Percentiles rank a stretch among this genome's conserved stretches.
Evolutionary conservation across 2,888 invertebrate species (phyloP).

Genomic region (Drosophila heteroneura): DNA sequence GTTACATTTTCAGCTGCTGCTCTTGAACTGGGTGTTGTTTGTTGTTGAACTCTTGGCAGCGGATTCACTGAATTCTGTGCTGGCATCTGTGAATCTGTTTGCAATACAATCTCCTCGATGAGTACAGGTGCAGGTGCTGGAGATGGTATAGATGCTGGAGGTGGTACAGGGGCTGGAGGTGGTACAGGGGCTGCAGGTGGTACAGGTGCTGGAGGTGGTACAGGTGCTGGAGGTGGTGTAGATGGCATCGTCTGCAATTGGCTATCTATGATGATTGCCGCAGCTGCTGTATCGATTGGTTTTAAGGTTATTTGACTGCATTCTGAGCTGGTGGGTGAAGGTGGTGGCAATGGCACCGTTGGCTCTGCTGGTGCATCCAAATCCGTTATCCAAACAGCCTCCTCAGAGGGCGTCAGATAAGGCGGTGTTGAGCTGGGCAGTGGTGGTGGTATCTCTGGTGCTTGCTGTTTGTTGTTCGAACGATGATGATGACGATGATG

Average conservation of each 20-base stretch:
- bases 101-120: constrained; percentile 6
- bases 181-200: background rate
- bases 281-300: constrained; percentile 6
- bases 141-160: background rate
- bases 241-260: background rate
- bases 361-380: constrained; percentile 16
- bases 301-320: constrained; percentile 4
- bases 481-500: constrained; percentile 19
- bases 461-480: constrained; percentile 19
- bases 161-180: background rate
- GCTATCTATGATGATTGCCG: constrained; percentile 1
- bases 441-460: constrained; percentile 52
- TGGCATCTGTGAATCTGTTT: constrained; percentile 4
- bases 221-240: background rate
- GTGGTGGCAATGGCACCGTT: constrained; percentile 7
- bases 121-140: background rate
- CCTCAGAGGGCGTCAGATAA: constrained; percentile 52
- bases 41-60: constrained; percentile 10
- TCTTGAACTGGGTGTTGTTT: constrained; percentile 2
- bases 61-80: constrained; percentile 11
- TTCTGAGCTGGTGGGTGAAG: constrained; percentile 13
- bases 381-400: constrained; percentile 12
- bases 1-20: background rate
- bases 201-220: background rate
- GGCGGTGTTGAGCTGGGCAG: constrained; percentile 58